phyloP scores from a whole-genome alignment of 2,113 vertebrate genomes.

The Sturnus vulgaris region DNA sequence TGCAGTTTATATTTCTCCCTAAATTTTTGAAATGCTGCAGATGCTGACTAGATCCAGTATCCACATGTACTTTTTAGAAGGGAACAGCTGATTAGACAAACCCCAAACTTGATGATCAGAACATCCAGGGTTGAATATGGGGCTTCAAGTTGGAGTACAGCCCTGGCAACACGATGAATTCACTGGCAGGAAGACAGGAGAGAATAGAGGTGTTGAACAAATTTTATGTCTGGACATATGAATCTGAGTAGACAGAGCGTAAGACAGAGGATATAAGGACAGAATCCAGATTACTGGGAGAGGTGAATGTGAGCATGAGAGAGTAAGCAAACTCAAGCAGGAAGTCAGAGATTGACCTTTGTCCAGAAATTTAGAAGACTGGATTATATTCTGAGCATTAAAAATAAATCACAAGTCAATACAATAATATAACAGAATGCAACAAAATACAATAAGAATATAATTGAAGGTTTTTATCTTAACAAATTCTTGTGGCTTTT shows the following conservation, averaged over 20 bases:
- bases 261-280: not conserved
- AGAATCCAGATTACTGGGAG: not conserved
- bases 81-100: not conserved
- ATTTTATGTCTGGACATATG: not conserved
- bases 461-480: not conserved
- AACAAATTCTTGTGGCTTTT: not conserved
- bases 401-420: not conserved
- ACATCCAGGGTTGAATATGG: not conserved
- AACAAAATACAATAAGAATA: not conserved
- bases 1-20: not conserved
- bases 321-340: not conserved
- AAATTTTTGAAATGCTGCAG: not conserved
- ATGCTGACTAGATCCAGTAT: not conserved
- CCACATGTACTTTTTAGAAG: not conserved
- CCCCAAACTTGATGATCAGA: not conserved
- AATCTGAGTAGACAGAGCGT: not conserved
- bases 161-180: not conserved
- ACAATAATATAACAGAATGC: not conserved
- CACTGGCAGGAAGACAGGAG: fast-evolving
- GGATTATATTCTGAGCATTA: not conserved
- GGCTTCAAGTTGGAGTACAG: not conserved
- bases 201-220: not conserved
- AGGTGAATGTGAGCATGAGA: not conserved
- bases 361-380: not conserved
- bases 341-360: not conserved